A percentile compares a stretch with the other conserved stretches of the same genome.
Conservation (phyloP, 2,113 vertebrate species). For the Cromileptes altivelis region DNA sequence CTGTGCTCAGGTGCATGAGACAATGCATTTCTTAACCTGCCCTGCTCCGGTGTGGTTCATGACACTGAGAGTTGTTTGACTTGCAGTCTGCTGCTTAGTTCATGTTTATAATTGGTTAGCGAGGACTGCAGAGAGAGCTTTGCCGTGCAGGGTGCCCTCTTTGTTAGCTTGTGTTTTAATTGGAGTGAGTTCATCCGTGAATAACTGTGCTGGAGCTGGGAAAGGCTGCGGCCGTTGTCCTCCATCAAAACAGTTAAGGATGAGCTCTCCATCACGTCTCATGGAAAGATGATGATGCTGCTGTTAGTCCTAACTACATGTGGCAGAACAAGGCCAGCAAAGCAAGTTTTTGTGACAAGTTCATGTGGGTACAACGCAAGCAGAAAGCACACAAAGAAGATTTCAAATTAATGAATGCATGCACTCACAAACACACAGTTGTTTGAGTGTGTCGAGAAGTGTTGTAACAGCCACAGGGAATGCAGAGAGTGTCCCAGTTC, state of each 20-base stretch:
- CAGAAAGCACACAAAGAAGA: slow-evolving; percentile 2
- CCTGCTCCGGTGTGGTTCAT: neutral
- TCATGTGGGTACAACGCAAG: neutral
- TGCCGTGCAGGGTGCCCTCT: neutral
- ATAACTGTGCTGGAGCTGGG: slow-evolving; percentile 30
- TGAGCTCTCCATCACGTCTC: slow-evolving; percentile 26
- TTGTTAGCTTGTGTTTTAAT: slow-evolving; percentile 65
- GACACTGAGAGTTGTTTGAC: neutral
- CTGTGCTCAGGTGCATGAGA: neutral
- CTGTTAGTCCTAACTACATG: slow-evolving; percentile 13
- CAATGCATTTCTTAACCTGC: neutral
- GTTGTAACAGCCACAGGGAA: slow-evolving; percentile 33
- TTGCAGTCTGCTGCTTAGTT: neutral
- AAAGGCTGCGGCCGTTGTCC: slow-evolving; percentile 41
- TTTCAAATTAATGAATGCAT: slow-evolving; percentile 33
- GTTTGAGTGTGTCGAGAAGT: slow-evolving; percentile 31
- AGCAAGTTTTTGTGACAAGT: neutral
- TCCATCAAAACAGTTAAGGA: slow-evolving; percentile 11
- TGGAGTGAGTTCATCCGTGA: slow-evolving; percentile 63
- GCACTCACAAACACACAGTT: slow-evolving; percentile 9
- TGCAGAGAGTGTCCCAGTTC: slow-evolving; percentile 56
- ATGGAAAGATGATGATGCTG: slow-evolving; percentile 12
- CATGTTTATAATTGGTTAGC: slow-evolving; percentile 6
- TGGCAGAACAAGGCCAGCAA: slow-evolving; percentile 50
- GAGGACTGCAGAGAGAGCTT: slow-evolving; percentile 18